Base-by-base conservation (phyloP, 2,113 vertebrate genomes). In the Empidonax alnorum region DNA sequence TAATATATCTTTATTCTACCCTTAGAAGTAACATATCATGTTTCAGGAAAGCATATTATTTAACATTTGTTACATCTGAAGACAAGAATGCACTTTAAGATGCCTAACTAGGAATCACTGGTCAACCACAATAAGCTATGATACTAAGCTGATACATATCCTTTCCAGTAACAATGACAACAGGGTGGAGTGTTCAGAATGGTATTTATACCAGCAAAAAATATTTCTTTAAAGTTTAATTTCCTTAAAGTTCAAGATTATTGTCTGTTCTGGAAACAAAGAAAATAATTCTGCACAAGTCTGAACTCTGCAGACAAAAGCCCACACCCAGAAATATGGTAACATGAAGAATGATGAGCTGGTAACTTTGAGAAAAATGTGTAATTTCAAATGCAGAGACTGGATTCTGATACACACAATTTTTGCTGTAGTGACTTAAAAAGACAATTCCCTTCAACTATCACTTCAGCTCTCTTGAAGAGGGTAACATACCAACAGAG, bases 91-190 rank as follows among this genome's bases (percentile, higher is more conserved):
- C 53, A 77, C 63, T 90, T 85, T 47, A 67, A 69, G 39, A 89
- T 80, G 75, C 33, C 59, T 83, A 95, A 95, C n/a, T 67, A 87
- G 59, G 63, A 91, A 91, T 77, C 84, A 76, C 41, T 90, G 63
- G 71, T 80, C 75, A 95, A 88, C 84, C 90, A 88, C 71, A 96
- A 3, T 50, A 95, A 85, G 6, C 55, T 82, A 50, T 14, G 55
- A 69, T 27, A 85, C 35, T 76, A 76, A 85, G 53, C 58, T 75
- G 71, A 73, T 78, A 86, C 35, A 83, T 47, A 78, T 12, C 63
- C 59, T 77, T 96, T 91, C 35, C 85, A 85, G 79, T 31, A 96
- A 93, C 89, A 95, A 85, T 63, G 84, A 62, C 78, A 96, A 46
- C 31, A 85, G 67, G 71, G 78, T 77, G 87, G 71, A 83, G 75